Base-by-base conservation (phyloP, 2,113 vertebrate species). In the Ceyx cyanopectus region DNA sequence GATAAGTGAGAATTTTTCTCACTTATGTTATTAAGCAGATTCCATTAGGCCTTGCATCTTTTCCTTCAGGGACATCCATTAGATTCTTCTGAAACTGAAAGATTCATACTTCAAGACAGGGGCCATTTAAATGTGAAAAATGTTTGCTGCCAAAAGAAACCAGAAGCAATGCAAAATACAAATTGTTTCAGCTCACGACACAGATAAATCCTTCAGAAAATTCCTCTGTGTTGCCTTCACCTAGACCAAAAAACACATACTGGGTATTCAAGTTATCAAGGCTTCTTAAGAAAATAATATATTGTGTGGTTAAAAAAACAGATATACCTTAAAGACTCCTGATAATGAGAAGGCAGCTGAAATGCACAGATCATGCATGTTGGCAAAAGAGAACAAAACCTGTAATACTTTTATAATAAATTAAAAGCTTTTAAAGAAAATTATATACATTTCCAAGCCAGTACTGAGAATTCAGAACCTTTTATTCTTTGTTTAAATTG, bases 11-110 rank as follows among this genome's bases (percentile, higher is more conserved):
- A 94, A 70, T 53, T 82, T 89, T 90, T 82, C 53, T 92, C 82
- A 74, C 17, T 80, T 72, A 30, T 7, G 16, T 75, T 83, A 62
- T 85, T 43, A 87, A 81, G n/a, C 65, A 69, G 60, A 61, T 90
- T 90, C 57, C 70, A 90, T 85, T 81, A 90, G 43, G 46, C 45
- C 50, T 87, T 69, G 46, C 46, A 69, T 85, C 66, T 94, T 82
- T 58, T 85, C 68, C 67, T 81, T 92, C 72, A 67, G 76, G 53
- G 67, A 82, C 2, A 1, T 43, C 3, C 0, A 62, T 82, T 60
- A 63, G 34, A 70, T 72, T 88, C 61, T 90, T 88, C 80, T 79
- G 43, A 90, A 90, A 85, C 32, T 30, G 48, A 82, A 72, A 85
- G 29, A 92, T 79, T 81, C 48, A 29, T 66, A 32, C 46, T 74